Percentiles rank a stretch among this genome's conserved stretches.
These are phyloP conservation scores for Elachura formosa DNA, from an alignment of 2,113 vertebrate genomes.

Conservation along the genomic window DNA sequence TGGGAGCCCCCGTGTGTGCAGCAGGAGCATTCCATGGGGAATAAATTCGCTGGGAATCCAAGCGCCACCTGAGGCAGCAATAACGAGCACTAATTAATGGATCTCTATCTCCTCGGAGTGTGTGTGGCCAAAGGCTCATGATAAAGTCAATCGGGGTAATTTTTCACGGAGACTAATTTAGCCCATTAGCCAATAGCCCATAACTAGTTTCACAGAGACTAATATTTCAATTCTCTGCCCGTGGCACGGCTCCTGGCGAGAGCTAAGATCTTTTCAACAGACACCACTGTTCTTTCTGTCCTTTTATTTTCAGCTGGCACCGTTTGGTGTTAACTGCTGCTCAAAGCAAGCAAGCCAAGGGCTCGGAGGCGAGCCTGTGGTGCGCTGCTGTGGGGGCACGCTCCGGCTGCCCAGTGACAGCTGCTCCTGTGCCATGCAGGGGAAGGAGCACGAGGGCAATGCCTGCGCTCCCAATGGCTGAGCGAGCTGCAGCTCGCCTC, in stretches of 20 bases:
- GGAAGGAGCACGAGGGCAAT: fast-evolving
- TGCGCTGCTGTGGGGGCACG: fast-evolving
- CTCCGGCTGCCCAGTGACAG: no score
- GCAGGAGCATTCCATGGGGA: fast-evolving
- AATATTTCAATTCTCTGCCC: background rate
- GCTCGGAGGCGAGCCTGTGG: fast-evolving
- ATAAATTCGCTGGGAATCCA: background rate
- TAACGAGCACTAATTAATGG: background rate
- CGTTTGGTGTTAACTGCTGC: background rate
- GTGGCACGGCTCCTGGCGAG: background rate
- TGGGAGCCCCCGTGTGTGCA: background rate
- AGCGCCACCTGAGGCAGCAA: background rate
- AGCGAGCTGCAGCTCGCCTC: background rate
- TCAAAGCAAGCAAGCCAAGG: fast-evolving
- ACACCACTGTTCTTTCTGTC: fast-evolving
- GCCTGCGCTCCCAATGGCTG: background rate
- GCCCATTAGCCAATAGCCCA: background rate
- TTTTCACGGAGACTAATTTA: background rate
- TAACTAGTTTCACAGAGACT: background rate
- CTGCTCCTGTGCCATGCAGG: no score
- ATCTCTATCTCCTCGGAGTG: background rate
- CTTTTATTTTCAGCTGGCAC: background rate
- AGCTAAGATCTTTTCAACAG: fast-evolving
- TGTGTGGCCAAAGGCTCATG: background rate
- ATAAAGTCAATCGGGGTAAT: background rate